phyloP scores from a whole-genome alignment of 2,797 vertebrate species.

The Betta splendens region DNA sequence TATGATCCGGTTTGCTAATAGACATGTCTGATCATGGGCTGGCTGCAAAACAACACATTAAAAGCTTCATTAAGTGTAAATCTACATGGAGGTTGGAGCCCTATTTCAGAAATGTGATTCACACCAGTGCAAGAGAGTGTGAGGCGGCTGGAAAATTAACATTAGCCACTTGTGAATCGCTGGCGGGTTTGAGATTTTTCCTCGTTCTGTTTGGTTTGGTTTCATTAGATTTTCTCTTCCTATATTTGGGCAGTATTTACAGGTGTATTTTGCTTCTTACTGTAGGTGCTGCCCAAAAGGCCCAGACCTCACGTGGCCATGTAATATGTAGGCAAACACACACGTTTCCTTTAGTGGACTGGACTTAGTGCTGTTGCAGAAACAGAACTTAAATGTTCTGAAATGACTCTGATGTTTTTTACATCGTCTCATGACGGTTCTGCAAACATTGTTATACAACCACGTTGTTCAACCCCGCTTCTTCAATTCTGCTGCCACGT shows the following conservation, averaged over 20 bases:
- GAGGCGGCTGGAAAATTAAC: constrained; percentile 29
- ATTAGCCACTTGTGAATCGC: constrained; percentile 3
- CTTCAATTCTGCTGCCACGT: too few relatives aligned
- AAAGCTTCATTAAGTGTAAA: not conserved
- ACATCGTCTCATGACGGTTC: too few relatives aligned
- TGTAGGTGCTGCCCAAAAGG: not conserved
- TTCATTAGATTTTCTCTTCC: not conserved
- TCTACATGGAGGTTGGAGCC: not conserved
- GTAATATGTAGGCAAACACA: not conserved
- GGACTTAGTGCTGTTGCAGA: too few relatives aligned
- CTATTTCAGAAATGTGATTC: constrained; percentile 19
- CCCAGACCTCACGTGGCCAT: not conserved
- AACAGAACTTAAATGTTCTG: too few relatives aligned
- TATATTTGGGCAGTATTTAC: constrained; percentile 2
- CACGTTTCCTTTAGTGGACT: too few relatives aligned
- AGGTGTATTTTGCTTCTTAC: not conserved
- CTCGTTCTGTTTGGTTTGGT: not conserved
- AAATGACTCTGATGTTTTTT: too few relatives aligned
- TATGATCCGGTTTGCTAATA: constrained; percentile 22
- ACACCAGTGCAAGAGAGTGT: constrained; percentile 19
- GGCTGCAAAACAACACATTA: not conserved
- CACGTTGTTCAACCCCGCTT: too few relatives aligned
- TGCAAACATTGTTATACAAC: too few relatives aligned
- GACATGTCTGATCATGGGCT: constrained; percentile 34
- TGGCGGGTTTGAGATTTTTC: constrained; percentile 17